Evolutionary conservation across 2,797 vertebrate species (phyloP).

Genomic region (Numenius phaeopus): DNA sequence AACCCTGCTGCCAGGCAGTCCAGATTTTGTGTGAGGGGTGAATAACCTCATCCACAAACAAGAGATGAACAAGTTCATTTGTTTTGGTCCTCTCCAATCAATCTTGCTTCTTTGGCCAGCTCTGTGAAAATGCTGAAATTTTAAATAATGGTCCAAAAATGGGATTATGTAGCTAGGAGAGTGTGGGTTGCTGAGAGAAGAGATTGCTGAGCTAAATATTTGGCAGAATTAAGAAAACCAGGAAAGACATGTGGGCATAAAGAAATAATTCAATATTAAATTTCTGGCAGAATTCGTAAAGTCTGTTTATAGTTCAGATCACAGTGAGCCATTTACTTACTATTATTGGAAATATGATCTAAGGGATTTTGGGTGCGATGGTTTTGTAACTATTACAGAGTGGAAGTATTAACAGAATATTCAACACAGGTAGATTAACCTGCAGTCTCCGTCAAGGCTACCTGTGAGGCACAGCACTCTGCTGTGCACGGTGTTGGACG

Average conservation of each 20-base stretch:
- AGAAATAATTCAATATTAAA: constrained; percentile 59
- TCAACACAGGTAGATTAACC: not conserved
- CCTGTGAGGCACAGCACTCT: rapidly evolving
- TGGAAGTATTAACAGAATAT: not conserved
- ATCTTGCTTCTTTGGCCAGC: not conserved
- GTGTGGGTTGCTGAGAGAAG: constrained; percentile 43
- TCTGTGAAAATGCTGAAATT: constrained; percentile 7
- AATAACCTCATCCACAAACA: not conserved
- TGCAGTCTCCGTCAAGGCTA: rapidly evolving
- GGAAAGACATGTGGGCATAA: constrained; percentile 63
- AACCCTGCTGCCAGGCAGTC: not conserved
- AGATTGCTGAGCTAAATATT: constrained; percentile 70
- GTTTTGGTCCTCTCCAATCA: not conserved
- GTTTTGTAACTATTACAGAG: not conserved
- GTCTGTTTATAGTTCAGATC: constrained; percentile 36
- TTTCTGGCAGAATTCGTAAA: constrained; percentile 32
- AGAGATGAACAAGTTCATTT: not conserved
- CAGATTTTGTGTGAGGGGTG: rapidly evolving
- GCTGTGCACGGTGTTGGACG: rapidly evolving
- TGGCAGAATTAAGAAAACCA: constrained; percentile 66
- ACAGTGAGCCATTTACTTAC: constrained; percentile 26
- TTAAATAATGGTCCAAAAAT: constrained; percentile 28
- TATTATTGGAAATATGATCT: not conserved
- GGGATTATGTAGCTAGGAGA: constrained; percentile 12
- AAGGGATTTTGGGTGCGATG: not conserved